Evolutionary conservation across 2,888 invertebrate species (phyloP), one percentile per base, ranked within the genome.

Genomic region (Parnassius glacialis): DNA sequence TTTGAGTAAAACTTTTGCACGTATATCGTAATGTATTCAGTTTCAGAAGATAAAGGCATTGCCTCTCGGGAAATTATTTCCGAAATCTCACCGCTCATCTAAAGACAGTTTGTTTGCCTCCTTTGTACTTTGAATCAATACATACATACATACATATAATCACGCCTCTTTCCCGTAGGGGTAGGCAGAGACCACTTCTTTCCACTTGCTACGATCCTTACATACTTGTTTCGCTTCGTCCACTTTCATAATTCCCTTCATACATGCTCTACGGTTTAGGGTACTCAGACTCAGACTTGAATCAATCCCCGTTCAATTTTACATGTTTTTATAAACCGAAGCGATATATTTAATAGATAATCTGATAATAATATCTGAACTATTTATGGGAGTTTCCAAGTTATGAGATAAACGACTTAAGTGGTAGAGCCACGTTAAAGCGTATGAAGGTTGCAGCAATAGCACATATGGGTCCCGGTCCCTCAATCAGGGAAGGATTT

Each of bases 231-330:
- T n/a, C n/a, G n/a, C n/a, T n/a, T n/a, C n/a, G n/a, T n/a, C n/a
- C n/a, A n/a, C n/a, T n/a, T n/a, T n/a, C n/a, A n/a, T n/a, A n/a
- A n/a, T n/a, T n/a, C n/a, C n/a, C n/a, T n/a, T n/a, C n/a, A n/a
- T n/a, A n/a, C n/a, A n/a, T n/a, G n/a, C n/a, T n/a, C n/a, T n/a
- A n/a, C n/a, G n/a, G n/a, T n/a, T n/a, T n/a, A n/a, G n/a, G n/a
- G n/a, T n/a, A n/a, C n/a, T n/a, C n/a, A n/a, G n/a, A n/a, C n/a
- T n/a, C n/a, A n/a, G n/a, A n/a, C n/a, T n/a, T n/a, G n/a, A n/a
- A n/a, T 90, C 90, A 90, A 90, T 90, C 89, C 90, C 89, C 87
- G 84, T 87, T 88, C 89, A 85, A 88, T 88, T 90, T 84, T 90
- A 85, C 90, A 90, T 90, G 89, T 89, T 90, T 25, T 90, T 87